These are phyloP conservation scores for Micrasema minimum DNA, from an alignment of 1,140 invertebrate species.

Conservation along the genomic window DNA sequence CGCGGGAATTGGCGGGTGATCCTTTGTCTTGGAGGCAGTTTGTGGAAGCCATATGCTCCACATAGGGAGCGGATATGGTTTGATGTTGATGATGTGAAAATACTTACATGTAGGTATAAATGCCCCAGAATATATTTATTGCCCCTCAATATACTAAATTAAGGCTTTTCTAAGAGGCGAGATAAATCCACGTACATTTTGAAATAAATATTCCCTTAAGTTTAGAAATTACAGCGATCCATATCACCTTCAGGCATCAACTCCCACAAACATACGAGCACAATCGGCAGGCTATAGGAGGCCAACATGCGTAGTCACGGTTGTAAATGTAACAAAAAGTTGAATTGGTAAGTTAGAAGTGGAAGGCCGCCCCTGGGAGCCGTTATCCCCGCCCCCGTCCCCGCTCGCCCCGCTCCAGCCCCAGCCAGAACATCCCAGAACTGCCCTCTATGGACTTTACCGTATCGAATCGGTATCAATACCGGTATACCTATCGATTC, in stretches of 20 bases:
- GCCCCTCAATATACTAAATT: no score
- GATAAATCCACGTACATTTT: constrained; percentile 8
- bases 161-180: background rate
- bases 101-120: no score
- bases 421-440: constrained; percentile 14
- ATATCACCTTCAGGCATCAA: constrained; percentile 28
- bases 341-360: constrained; percentile 54
- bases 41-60: no score
- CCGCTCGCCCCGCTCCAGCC: background rate
- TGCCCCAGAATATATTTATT: no score
- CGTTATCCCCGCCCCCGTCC: constrained; percentile 39
- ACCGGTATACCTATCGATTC: constrained; percentile 13
- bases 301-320: constrained; percentile 48
- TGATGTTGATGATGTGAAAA: no score
- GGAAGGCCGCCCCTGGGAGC: constrained; percentile 51
- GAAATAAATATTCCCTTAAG: constrained; percentile 11
- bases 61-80: no score
- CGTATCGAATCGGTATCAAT: constrained; percentile 36
- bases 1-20: no score
- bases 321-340: constrained; percentile 51
- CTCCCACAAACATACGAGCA: constrained; percentile 16
- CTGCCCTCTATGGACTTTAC: constrained; percentile 40
- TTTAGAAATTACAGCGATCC: constrained; percentile 33
- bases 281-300: constrained; percentile 28
- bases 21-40: no score